Evolutionary conservation across 2,797 vertebrate genomes (phyloP).

Genomic region (Hemitrygon akajei): DNA sequence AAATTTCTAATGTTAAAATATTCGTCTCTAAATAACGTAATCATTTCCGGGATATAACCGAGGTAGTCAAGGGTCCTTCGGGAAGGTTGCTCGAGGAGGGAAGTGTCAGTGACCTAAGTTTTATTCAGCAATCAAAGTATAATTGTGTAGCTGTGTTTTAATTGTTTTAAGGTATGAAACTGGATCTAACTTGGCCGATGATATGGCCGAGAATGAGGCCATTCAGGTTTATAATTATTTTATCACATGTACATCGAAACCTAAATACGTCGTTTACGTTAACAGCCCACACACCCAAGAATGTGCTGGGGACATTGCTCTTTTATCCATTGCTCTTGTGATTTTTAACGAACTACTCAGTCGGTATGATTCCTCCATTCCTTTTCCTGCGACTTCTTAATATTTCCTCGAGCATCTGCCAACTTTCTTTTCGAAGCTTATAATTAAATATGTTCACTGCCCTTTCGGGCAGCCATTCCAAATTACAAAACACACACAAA

Average conservation of each 20-base stretch:
- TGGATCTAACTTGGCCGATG: not conserved
- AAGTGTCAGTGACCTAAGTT: not conserved
- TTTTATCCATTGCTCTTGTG: not conserved
- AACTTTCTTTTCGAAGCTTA: not conserved
- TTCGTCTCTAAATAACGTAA: not conserved
- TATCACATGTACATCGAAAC: too few relatives aligned
- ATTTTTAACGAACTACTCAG: not conserved
- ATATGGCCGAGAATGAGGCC: not conserved
- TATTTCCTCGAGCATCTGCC: not conserved
- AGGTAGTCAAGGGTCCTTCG: not conserved
- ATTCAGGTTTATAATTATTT: not conserved
- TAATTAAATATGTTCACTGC: not conserved
- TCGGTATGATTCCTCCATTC: not conserved
- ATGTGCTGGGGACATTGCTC: too few relatives aligned
- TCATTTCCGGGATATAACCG: not conserved
- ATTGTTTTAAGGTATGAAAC: not conserved
- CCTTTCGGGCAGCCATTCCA: not conserved
- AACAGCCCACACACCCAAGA: too few relatives aligned
- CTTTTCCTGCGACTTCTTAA: not conserved
- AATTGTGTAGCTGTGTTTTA: not conserved
- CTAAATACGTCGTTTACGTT: too few relatives aligned
- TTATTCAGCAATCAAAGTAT: not conserved
- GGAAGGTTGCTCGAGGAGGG: not conserved
- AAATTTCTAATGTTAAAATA: not conserved
- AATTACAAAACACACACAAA: not conserved